Evolutionary conservation across 2,888 invertebrate species (phyloP).

Genomic region (Xylota segnis): DNA sequence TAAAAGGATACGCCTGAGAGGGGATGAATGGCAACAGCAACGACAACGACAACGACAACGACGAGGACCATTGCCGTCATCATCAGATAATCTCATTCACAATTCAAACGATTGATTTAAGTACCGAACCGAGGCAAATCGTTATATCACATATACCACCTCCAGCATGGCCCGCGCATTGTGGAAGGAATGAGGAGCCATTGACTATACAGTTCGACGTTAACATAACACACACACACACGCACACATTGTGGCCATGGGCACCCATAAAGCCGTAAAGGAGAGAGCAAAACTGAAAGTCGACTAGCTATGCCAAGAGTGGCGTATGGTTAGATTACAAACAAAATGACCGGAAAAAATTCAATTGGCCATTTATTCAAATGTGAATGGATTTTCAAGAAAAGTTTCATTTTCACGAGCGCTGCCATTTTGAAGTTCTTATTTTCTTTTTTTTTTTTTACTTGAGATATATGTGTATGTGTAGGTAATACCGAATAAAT

Average conservation of each 20-base stretch:
- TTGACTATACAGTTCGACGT: not conserved
- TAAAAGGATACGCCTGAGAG: constrained; percentile 72
- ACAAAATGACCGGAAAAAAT: constrained; percentile 73
- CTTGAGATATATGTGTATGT: too few species aligned
- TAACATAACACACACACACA: too few species aligned
- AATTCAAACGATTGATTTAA: constrained; percentile 77
- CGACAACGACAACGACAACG: constrained; percentile 24
- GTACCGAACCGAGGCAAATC: constrained; percentile 76
- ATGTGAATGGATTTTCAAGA: constrained; percentile 67
- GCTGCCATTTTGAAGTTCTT: constrained; percentile 61
- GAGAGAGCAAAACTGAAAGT: constrained; percentile 4
- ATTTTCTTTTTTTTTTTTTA: constrained; percentile 10
- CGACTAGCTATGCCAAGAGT: not conserved
- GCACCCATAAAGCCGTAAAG: constrained; percentile 42
- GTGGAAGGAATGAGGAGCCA: constrained; percentile 11
- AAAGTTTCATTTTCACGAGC: constrained; percentile 63
- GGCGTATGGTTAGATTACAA: constrained; percentile 67
- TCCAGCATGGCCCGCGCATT: not conserved
- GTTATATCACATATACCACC: constrained; percentile 68
- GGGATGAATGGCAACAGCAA: constrained; percentile 57
- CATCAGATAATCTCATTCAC: constrained; percentile 77
- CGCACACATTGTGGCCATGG: constrained; percentile 37
- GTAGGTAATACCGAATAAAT: too few species aligned
- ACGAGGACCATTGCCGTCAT: constrained; percentile 74
- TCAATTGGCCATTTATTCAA: constrained; percentile 76